Base-by-base conservation (phyloP, 2,113 vertebrate species). In the Sciurus niger region DNA sequence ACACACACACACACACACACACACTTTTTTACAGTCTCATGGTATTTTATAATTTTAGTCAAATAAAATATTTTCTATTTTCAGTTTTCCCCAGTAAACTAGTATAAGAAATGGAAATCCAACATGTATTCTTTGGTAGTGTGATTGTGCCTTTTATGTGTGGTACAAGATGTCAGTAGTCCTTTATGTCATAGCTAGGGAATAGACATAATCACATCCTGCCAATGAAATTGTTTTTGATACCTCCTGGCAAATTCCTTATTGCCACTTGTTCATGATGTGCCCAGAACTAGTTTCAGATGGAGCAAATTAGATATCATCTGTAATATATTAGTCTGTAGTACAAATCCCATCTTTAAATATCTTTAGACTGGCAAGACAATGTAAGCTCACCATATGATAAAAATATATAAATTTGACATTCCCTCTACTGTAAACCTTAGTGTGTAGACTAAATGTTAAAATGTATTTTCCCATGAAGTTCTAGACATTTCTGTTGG, bases 11-110 rank as follows among this genome's bases (percentile, higher is more conserved):
- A 77, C 8, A 79, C 18, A 87, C 2, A 70, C 24, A 28, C 40
- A 77, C 8, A 79, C 18, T 55, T 48, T 78, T 63, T 82, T 40
- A 63, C 5, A 77, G 32, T 88, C 40, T 70, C 28, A 88, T 80
- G 48, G 11, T 86, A n/a, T 79, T 78, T 76, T 92, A 46, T 72
- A n/a, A 30, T 46, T 96, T 91, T 90, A 89, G 60, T 92, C 24
- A 90, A 40, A 46, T 79, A 79, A 30, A 92, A 82, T 51, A 58
- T 32, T 32, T 91, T 85, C 58, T 28, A 32, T 76, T 60, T 90
- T 90, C 22, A 16, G 4, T 95, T 94, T 86, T 84, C 32, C 34
- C 53, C 55, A 87, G 37, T 84, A 85, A 90, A 73, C 37, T 73
- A 8, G 32, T 51, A 13, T 22, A 92, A 85, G 76, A 92, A 83